Evolutionary conservation across 2,113 vertebrate species (phyloP).

Genomic region (Varanus salvator): DNA sequence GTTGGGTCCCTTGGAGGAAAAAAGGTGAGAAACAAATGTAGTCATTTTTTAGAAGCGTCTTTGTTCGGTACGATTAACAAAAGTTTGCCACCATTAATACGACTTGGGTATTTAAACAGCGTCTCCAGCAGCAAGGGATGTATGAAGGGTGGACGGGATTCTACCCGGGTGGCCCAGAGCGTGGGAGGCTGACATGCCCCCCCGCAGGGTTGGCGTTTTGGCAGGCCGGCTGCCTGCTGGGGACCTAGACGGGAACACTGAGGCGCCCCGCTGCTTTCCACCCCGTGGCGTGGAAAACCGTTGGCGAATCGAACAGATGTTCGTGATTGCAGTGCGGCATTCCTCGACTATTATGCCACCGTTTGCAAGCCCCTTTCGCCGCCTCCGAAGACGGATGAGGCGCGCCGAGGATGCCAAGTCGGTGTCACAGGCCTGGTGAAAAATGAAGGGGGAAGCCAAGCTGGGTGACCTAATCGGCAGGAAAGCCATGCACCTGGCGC

Average conservation of each 20-base stretch:
- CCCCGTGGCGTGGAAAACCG: not conserved
- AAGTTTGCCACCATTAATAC: no score
- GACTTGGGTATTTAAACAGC: no score
- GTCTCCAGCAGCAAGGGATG: not conserved
- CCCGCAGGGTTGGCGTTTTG: not conserved
- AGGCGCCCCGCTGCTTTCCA: not conserved
- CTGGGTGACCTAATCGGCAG: not conserved
- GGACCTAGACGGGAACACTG: not conserved
- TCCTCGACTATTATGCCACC: slow-evolving; percentile 1
- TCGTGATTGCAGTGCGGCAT: not conserved
- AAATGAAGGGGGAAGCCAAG: not conserved
- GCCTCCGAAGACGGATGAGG: not conserved
- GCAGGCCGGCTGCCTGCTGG: not conserved
- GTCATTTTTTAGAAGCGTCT: no score
- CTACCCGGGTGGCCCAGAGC: not conserved
- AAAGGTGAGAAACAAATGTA: no score
- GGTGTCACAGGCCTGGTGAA: not conserved
- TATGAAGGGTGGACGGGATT: not conserved
- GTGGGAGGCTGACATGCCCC: not conserved
- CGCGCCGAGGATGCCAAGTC: not conserved
- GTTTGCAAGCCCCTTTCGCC: not conserved
- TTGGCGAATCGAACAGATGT: slow-evolving; percentile 12
- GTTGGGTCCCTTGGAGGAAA: no score
- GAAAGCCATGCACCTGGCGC: not conserved
- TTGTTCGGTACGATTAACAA: no score